Conservation (phyloP, 1,140 invertebrate genomes). For the Neodiprion virginianus region DNA sequence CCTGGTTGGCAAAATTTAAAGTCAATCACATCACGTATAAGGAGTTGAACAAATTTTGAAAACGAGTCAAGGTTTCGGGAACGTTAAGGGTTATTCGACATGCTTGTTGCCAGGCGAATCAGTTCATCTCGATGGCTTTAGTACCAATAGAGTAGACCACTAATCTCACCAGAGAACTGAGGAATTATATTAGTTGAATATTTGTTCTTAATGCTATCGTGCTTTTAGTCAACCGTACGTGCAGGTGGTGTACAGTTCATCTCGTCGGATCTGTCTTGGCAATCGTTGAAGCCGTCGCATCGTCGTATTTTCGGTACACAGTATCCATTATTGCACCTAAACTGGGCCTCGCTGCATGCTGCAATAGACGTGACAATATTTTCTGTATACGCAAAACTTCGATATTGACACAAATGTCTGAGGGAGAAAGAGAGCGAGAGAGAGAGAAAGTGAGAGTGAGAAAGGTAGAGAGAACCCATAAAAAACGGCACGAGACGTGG, state of each 20-base stretch:
- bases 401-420: background rate
- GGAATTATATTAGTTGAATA: too few species aligned
- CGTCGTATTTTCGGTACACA: conserved; percentile 69
- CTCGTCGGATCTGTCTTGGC: conserved; percentile 73
- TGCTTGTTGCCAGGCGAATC: too few species aligned
- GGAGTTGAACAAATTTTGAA: too few species aligned
- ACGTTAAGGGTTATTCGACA: too few species aligned
- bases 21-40: too few species aligned
- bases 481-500: background rate
- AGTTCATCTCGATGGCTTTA: too few species aligned
- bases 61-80: too few species aligned
- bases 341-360: conserved; percentile 58
- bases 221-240: conserved; percentile 30
- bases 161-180: too few species aligned
- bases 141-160: too few species aligned
- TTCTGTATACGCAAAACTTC: conserved; percentile 11
- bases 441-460: background rate
- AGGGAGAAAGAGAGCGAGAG: background rate
- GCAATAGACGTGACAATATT: conserved; percentile 47
- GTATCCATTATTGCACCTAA: conserved; percentile 67
- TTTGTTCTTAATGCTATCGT: background rate
- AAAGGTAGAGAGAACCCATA: background rate
- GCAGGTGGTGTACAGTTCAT: conserved; percentile 61
- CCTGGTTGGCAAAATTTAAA: too few species aligned
- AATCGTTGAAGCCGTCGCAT: conserved; percentile 77